Evolutionary conservation across 2,888 invertebrate species (phyloP).

Genomic region (Lepidochrysops patricia): DNA sequence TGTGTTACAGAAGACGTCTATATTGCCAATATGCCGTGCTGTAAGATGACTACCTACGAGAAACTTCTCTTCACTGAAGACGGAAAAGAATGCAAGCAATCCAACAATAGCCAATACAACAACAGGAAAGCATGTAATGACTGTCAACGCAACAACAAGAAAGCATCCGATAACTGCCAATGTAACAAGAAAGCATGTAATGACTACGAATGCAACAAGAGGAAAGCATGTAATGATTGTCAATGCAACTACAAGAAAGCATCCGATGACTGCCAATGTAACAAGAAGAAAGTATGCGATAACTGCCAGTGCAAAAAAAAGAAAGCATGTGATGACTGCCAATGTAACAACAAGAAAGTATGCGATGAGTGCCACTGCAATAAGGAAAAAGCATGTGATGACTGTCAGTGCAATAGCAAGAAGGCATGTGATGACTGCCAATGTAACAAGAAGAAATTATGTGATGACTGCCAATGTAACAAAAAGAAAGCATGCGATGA

Average conservation of each 20-base stretch:
- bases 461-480: slow-evolving; percentile 4
- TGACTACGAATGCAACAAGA: too few relatives aligned
- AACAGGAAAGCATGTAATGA: slow-evolving; percentile 30
- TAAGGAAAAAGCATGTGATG: background rate
- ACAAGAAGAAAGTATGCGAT: background rate
- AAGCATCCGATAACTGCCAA: slow-evolving; percentile 19
- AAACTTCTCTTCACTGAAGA: slow-evolving; percentile 16
- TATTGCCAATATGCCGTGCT: slow-evolving; percentile 38
- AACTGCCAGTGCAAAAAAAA: slow-evolving; percentile 26
- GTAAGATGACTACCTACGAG: slow-evolving; percentile 24
- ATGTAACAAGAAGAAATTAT: background rate
- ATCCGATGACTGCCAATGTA: slow-evolving; percentile 21
- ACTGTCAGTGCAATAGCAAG: background rate
- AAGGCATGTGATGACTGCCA: too few relatives aligned
- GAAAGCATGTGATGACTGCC: slow-evolving; percentile 24
- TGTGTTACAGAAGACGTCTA: background rate
- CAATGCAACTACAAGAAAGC: slow-evolving; percentile 15
- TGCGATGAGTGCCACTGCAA: slow-evolving; percentile 21
- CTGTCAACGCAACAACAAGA: slow-evolving; percentile 24
- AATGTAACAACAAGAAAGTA: background rate
- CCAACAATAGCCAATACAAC: slow-evolving; percentile 9
- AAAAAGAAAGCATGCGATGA: too few relatives aligned
- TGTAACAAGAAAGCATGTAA: too few relatives aligned
- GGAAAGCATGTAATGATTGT: slow-evolving; percentile 32
- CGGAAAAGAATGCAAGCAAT: slow-evolving; percentile 30